These are phyloP conservation scores for Sorex maritimensis DNA, from an alignment of 2,797 vertebrate genomes.

Conservation along the genomic window DNA sequence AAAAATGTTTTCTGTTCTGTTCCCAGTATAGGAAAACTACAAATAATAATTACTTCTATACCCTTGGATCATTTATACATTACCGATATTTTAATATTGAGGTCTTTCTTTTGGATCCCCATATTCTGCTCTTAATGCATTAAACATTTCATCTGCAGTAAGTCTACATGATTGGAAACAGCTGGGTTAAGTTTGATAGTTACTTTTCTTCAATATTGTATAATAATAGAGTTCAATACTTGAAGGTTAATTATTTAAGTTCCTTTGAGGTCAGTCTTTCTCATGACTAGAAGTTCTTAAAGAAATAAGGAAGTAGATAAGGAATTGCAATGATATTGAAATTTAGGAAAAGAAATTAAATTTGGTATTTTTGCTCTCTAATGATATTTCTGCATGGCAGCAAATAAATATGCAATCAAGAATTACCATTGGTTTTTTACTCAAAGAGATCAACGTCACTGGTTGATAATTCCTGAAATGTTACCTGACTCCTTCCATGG, in stretches of 20 bases:
- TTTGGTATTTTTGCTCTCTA: conserved; percentile 1
- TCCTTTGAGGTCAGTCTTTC: not conserved
- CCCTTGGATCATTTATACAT: not conserved
- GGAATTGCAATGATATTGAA: not conserved
- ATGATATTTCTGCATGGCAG: not conserved
- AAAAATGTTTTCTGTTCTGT: not conserved
- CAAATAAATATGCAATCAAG: not conserved
- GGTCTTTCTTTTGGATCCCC: not conserved
- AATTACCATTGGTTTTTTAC: conserved; percentile 25
- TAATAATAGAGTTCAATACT: conserved; percentile 16
- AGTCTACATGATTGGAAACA: not conserved
- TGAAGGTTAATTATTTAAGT: conserved; percentile 6
- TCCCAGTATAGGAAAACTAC: not conserved
- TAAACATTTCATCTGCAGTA: not conserved
- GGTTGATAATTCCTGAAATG: conserved; percentile 20
- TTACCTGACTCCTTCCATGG: conserved; percentile 12
- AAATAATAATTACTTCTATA: not conserved
- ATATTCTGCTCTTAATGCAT: conserved; percentile 1
- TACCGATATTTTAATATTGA: conserved; percentile 23
- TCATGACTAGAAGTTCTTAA: conserved; percentile 20
- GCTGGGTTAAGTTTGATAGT: not conserved
- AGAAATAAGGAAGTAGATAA: conserved; percentile 54
- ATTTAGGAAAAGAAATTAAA: not conserved
- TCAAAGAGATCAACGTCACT: not conserved
- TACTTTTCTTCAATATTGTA: conserved; percentile 38